Evolutionary conservation across 2,888 invertebrate species (phyloP).

Genomic region (Drosophila multiciliata): DNA sequence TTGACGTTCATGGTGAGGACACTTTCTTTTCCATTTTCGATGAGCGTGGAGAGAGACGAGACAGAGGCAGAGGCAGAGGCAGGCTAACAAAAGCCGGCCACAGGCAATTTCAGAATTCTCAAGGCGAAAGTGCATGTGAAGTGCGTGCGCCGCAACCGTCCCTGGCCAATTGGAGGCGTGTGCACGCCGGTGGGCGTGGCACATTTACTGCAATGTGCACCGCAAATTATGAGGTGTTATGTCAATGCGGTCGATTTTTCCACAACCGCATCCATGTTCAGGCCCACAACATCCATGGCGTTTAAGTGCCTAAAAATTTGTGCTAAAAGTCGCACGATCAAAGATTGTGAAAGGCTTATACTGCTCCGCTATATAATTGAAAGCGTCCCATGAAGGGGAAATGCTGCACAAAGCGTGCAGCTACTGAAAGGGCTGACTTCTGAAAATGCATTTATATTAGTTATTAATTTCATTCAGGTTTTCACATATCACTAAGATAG

Average conservation of each 20-base stretch:
- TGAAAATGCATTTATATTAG: constrained; percentile 12
- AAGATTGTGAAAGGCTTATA: constrained; percentile 68
- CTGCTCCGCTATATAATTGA: constrained; percentile 69
- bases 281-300: constrained; percentile 33
- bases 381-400: constrained; percentile 67
- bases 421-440: constrained; percentile 46
- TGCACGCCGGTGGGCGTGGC: constrained; percentile 62
- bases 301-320: constrained; percentile 76
- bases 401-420: constrained; percentile 30
- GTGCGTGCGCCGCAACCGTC: constrained; percentile 48
- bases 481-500: background rate
- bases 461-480: constrained; percentile 24
- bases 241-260: constrained; percentile 64
- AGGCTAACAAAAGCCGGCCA: constrained; percentile 24
- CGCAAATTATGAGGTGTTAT: constrained; percentile 80
- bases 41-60: background rate
- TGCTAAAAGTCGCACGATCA: constrained; percentile 76
- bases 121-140: constrained; percentile 71
- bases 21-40: constrained; percentile 71
- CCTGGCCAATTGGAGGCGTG: constrained; percentile 42
- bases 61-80: constrained; percentile 5
- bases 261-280: constrained; percentile 30
- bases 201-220: constrained; percentile 59
- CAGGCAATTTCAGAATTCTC: constrained; percentile 77
- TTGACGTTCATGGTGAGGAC: constrained; percentile 66